phyloP scores from a whole-genome alignment of 2,113 vertebrate genomes.

The Stegastes partitus region DNA sequence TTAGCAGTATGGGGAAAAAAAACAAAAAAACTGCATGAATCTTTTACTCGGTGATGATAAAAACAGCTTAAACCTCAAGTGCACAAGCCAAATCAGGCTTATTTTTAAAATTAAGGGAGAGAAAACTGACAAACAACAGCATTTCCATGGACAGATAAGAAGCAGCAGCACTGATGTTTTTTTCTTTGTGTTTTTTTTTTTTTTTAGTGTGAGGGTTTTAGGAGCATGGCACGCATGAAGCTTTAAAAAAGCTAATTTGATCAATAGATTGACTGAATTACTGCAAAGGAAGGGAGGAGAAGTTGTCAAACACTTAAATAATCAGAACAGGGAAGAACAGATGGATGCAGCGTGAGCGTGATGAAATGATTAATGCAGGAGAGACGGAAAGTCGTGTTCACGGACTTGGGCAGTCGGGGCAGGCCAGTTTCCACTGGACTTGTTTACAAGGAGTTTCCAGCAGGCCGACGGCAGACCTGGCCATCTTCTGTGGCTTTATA shows the following conservation, averaged over 20 bases:
- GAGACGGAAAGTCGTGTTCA: conserved; percentile 64
- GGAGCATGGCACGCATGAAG: neutral
- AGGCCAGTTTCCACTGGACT: conserved; percentile 62
- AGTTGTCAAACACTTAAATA: conserved; percentile 2
- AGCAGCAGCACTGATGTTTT: neutral
- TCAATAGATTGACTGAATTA: neutral
- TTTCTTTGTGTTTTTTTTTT: neutral
- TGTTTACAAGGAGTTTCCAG: conserved; percentile 70
- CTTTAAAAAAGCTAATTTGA: neutral
- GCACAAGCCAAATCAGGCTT: too few species aligned
- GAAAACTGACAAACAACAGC: too few species aligned
- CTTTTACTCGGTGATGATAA: too few species aligned
- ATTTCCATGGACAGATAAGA: neutral
- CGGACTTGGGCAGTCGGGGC: conserved; percentile 23
- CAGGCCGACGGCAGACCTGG: conserved; percentile 43
- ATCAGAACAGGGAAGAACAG: conserved; percentile 19
- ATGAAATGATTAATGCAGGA: conserved; percentile 39
- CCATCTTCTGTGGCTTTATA: conserved; percentile 59
- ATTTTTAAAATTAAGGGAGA: too few species aligned
- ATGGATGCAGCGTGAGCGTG: conserved; percentile 14
- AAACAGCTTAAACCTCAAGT: too few species aligned
- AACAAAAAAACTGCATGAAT: too few species aligned
- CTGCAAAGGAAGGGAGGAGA: neutral
- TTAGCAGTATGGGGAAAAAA: too few species aligned
- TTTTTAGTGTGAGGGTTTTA: neutral